Percentiles rank a stretch among this genome's conserved stretches.
phyloP scores from a whole-genome alignment of 2,797 vertebrate species.

The Brachyrhaphis roseni region DNA sequence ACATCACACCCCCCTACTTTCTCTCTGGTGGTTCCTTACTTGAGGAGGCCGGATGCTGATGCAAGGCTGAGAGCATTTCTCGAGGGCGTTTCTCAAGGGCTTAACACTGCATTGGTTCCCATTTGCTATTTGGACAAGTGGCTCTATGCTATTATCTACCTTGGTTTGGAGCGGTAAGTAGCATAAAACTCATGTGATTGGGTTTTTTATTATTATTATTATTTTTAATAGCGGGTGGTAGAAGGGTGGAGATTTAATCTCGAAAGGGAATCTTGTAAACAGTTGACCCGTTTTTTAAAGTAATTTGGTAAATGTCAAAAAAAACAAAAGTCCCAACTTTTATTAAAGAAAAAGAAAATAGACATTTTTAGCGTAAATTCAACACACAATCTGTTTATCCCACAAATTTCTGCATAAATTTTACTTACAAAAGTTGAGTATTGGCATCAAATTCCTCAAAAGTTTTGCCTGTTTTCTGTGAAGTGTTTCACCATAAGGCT shows the following conservation, averaged over 20 bases:
- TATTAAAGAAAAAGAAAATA: neutral
- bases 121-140: constrained; percentile 97
- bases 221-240: constrained; percentile 72
- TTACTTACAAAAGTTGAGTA: neutral
- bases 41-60: constrained; percentile 87
- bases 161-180: constrained; percentile 89
- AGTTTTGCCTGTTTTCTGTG: neutral
- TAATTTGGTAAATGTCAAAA: neutral
- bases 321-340: neutral
- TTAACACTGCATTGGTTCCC: constrained; percentile 93
- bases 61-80: constrained; percentile 87
- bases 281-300: constrained; percentile 25
- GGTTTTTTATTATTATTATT: constrained; percentile 68
- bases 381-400: constrained; percentile 22
- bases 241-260: constrained; percentile 59
- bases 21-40: constrained; percentile 88
- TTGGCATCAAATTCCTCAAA: neutral
- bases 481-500: constrained; percentile 9
- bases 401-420: constrained; percentile 3
- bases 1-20: constrained; percentile 80
- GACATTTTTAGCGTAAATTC: neutral
- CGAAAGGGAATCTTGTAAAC: constrained; percentile 39
- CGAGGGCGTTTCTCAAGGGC: constrained; percentile 86
- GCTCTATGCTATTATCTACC: constrained; percentile 92
- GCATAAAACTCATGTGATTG: constrained; percentile 86